A percentile compares a stretch with the other conserved stretches of the same genome.
These are phyloP conservation scores for Thera britannica DNA, from an alignment of 2,888 invertebrate species.

Conservation along the genomic window DNA sequence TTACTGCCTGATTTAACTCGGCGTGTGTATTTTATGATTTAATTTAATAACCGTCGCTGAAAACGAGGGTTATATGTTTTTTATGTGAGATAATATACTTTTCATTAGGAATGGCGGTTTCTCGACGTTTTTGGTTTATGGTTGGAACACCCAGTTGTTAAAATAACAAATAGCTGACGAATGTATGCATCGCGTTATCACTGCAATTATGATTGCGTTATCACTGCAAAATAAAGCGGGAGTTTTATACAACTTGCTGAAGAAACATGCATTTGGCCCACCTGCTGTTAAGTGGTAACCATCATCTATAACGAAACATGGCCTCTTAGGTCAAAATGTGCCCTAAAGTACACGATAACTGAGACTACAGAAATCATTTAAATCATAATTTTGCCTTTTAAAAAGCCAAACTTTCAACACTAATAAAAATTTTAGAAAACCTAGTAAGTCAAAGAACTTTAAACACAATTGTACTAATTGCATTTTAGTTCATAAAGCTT, in stretches of 20 bases:
- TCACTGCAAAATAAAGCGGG: constrained; percentile 25
- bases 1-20: constrained; percentile 76
- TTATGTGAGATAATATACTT: constrained; percentile 81
- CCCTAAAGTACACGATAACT: too few species aligned
- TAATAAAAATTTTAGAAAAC: constrained; percentile 25
- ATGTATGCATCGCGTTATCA: constrained; percentile 31
- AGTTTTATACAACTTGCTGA: not conserved
- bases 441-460: constrained; percentile 51
- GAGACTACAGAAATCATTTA: too few species aligned
- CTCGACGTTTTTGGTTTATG: constrained; percentile 46
- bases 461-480: constrained; percentile 54
- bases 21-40: constrained; percentile 81
- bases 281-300: too few species aligned
- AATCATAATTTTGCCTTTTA: too few species aligned
- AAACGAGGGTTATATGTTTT: constrained; percentile 78
- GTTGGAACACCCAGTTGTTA: constrained; percentile 13
- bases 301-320: too few species aligned
- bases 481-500: constrained; percentile 47
- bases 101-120: constrained; percentile 78
- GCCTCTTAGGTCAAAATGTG: too few species aligned
- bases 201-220: constrained; percentile 24
- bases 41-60: constrained; percentile 79
- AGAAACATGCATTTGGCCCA: too few species aligned
- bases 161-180: constrained; percentile 11
- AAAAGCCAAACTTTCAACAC: too few species aligned